Percentiles rank a stretch among this genome's conserved stretches.
These are phyloP conservation scores for Drosophila maculinotata DNA, from an alignment of 2,888 invertebrate species.

Conservation along the genomic window DNA sequence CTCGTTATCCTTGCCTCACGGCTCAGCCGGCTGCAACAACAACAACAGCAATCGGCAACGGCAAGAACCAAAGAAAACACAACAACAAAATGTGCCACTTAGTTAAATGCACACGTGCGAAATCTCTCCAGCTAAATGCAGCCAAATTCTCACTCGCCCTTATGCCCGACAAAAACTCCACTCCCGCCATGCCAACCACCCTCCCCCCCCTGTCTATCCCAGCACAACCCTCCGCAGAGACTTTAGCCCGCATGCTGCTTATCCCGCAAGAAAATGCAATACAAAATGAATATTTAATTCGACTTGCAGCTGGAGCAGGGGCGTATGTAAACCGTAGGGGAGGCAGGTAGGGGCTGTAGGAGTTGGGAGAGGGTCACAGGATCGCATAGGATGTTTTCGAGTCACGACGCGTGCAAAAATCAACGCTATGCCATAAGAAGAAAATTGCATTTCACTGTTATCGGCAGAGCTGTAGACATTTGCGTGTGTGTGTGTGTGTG, in stretches of 20 bases:
- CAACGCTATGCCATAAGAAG: constrained; percentile 69
- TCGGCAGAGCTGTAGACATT: constrained; percentile 38
- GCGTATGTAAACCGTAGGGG: not conserved
- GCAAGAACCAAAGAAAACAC: constrained; percentile 10
- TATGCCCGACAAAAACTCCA: constrained; percentile 6
- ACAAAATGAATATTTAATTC: constrained; percentile 78
- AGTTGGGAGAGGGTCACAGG: constrained; percentile 6
- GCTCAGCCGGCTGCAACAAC: constrained; percentile 39
- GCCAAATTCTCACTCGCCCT: constrained; percentile 33
- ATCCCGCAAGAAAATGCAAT: constrained; percentile 68
- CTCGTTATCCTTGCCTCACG: constrained; percentile 51
- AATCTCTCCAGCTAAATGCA: constrained; percentile 79
- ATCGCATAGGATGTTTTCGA: constrained; percentile 31
- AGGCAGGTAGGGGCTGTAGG: not conserved
- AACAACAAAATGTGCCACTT: constrained; percentile 60
- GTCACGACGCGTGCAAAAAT: constrained; percentile 66
- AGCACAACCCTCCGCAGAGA: constrained; percentile 1
- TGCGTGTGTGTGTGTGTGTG: constrained; percentile 14
- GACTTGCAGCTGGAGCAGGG: constrained; percentile 14
- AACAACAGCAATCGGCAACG: not conserved
- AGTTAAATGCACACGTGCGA: constrained; percentile 79
- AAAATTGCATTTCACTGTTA: constrained; percentile 77
- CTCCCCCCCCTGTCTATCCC: not conserved
- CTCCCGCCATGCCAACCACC: not conserved
- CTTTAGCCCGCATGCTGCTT: constrained; percentile 24